Evolutionary conservation across 92 coral and sea anemone genomes (phyloP), one percentile per base, ranked within the genome.

Genomic region (Montipora capitata): DNA sequence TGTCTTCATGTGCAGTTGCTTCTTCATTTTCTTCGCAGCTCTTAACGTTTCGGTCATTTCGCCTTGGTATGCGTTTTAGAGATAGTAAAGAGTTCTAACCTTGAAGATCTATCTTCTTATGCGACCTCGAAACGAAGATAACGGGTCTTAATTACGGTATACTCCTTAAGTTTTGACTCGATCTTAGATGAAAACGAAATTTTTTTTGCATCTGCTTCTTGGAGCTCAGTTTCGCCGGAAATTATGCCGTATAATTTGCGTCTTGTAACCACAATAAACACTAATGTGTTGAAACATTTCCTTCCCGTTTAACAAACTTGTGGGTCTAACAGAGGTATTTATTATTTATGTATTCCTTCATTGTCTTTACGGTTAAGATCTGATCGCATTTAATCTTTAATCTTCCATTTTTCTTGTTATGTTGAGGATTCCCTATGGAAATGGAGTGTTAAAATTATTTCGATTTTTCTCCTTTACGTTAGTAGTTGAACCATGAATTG

Each of bases 281-380:
- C 62, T 83, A 72, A 83, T 83, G 78, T 83, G 80, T 12, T 72
- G 87, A 73, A 73, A 72, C 35, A 20, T 82, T 61, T 72, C 72
- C 72, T 78, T 72, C 41, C 79, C 79, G 80, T 74, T 85, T 85
- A 74, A 85, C 89, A 75, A 85, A 85, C 82, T 85, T 75, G 83
- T 76, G 64, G 74, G 66, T 76, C 96, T 81, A 76, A 89, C 85
- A 79, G 79, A 73, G 92, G 67, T 89, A 95, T 95, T 67, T 78
- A 95, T 93, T 91, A 95, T 95, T 95, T 90, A 95, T 95, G 96
- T 87, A 72, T 78, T 90, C 82, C 70, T 77, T 88, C 91, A 95
- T 88, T 91, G 94, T 95, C 90, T 91, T 91, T 58, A 77, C 89
- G 83, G 69, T 79, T 71, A 65, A 79, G 74, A 86, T 51, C 88